These are phyloP conservation scores for Pectinophora gossypiella DNA, from an alignment of 1,140 invertebrate species.

Conservation along the genomic window DNA sequence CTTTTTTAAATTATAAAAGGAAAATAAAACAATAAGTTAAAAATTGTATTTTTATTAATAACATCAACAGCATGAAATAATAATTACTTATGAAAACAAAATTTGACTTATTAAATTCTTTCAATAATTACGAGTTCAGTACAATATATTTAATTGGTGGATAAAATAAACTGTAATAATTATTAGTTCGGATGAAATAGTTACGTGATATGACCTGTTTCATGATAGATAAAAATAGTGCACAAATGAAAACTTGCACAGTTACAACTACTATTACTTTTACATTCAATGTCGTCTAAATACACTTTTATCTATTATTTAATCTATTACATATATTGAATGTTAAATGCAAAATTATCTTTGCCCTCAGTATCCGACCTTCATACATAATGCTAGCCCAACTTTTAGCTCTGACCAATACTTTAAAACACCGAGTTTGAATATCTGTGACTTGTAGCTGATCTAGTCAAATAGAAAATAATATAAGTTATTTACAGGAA, in stretches of 20 bases:
- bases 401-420: neutral
- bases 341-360: conserved; percentile 1
- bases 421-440: neutral
- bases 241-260: neutral
- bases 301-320: neutral
- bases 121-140: conserved; percentile 36
- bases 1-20: conserved; percentile 7
- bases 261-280: neutral
- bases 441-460: neutral
- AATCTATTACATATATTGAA: neutral
- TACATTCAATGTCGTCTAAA: neutral
- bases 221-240: conserved; percentile 18
- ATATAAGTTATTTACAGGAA: conserved; percentile 1
- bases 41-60: conserved; percentile 39
- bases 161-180: conserved; percentile 24
- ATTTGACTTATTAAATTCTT: conserved; percentile 45
- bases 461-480: neutral
- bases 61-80: conserved; percentile 50
- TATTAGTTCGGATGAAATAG: conserved; percentile 17
- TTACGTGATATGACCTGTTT: conserved; percentile 40
- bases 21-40: conserved; percentile 21
- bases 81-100: conserved; percentile 39
- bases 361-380: neutral
- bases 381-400: neutral
- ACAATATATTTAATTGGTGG: conserved; percentile 30